Base-by-base conservation (phyloP, 2,113 vertebrate genomes). In the Percopsis transmontana region DNA sequence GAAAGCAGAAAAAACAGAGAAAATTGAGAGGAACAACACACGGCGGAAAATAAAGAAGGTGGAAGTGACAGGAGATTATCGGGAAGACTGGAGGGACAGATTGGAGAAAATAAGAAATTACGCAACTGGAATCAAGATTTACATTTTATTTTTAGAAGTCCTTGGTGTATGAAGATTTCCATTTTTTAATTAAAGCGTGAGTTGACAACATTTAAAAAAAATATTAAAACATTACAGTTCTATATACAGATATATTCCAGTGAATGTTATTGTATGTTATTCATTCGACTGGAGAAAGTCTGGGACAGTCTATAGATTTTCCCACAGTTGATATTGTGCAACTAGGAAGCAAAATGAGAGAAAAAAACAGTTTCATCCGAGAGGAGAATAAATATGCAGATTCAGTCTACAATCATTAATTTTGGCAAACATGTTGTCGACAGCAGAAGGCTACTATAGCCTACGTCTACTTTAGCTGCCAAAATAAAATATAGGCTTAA, bases 111-210 rank as follows among this genome's bases (percentile, higher is more conserved):
- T 48, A 19, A 68, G 33, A 40, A 40, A 48, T n/a, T 47, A 45
- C 41, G 20, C 42, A 68, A 78, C 69, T 65, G 55, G 67, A 80
- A 47, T 63, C 44, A 6, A 74, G 78, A 79, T 50, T 72, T 79
- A 66, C 14, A 10, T 62, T 79, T 65, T 45, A 59, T 80, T 42
- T 14, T 55, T 23, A 63, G 4, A 66, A 63, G 41, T 73, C 21
- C 7, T 40, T 77, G 77, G 74, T 68, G 11, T 56, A 50, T 62
- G 77, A 75, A 74, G 55, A 73, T 74, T 8, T 24, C 13, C 14
- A 33, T 56, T 67, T 72, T 53, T 74, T 38, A 33, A 66, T 19
- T 41, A 14, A 72, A 72, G 71, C 85, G 88, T 89, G 51, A 87
- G 88, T 84, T 64, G 3, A 13, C 24, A 15, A 12, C 45, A 13